Conservation (phyloP, 2,888 invertebrate genomes). For the Heliconius sara region DNA sequence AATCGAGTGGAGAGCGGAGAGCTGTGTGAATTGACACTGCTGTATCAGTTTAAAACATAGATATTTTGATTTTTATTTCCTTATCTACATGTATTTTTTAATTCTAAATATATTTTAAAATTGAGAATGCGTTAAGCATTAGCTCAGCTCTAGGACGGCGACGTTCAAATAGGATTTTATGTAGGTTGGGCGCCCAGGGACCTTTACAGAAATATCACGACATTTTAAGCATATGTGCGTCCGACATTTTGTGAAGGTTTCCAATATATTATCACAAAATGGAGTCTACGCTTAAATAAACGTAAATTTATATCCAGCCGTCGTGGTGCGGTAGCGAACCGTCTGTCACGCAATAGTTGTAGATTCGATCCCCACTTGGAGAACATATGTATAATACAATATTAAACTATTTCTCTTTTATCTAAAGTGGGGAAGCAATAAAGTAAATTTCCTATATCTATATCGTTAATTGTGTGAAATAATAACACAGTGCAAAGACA, state of each 20-base stretch:
- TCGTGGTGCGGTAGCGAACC: not conserved
- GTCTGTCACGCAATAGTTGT: not conserved
- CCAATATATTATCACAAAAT: constrained; percentile 46
- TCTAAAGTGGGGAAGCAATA: no score
- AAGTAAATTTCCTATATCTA: no score
- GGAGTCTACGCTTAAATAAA: constrained; percentile 27
- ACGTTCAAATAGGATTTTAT: constrained; percentile 40
- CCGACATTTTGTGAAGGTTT: constrained; percentile 55
- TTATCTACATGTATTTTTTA: constrained; percentile 1
- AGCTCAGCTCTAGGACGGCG: constrained; percentile 19
- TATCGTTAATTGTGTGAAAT: no score
- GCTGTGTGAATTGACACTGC: no score
- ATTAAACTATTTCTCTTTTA: no score
- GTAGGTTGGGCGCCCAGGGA: constrained; percentile 47
- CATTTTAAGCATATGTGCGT: constrained; percentile 54
- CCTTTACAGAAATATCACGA: constrained; percentile 54
- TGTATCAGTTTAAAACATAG: not conserved
- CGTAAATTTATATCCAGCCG: not conserved
- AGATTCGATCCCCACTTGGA: no score
- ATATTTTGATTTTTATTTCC: not conserved
- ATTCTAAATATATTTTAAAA: constrained; percentile 12
- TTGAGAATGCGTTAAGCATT: constrained; percentile 17
- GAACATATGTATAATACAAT: no score
- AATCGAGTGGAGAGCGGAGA: not conserved
- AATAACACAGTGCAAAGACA: no score